A percentile compares a stretch with the other conserved stretches of the same genome.
These are phyloP conservation scores for Drosophila greeni DNA, from an alignment of 2,888 invertebrate species.

Conservation along the genomic window DNA sequence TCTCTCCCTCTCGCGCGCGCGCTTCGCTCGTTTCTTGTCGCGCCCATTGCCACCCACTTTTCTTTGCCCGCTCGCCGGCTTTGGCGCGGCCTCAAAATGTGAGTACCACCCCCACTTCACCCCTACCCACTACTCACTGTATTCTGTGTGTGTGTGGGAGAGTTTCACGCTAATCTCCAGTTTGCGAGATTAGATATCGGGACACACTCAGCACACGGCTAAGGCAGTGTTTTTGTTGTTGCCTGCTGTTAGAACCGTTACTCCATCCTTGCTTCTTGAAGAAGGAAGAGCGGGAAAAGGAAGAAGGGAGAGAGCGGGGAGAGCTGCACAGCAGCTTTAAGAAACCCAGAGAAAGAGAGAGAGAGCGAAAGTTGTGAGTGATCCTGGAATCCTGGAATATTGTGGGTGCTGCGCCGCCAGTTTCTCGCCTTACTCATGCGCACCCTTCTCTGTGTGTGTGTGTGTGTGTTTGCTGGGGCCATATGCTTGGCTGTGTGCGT, in stretches of 20 bases:
- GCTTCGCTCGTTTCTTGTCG: conserved; percentile 10
- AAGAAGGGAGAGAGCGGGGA: background rate
- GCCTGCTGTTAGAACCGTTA: conserved; percentile 1
- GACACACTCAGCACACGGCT: conserved; percentile 29
- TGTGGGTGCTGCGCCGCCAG: conserved; percentile 53
- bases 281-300: no score
- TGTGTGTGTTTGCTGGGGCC: background rate
- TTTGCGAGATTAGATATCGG: conserved; percentile 76
- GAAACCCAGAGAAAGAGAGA: no score
- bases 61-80: conserved; percentile 59
- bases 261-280: background rate
- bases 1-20: conserved; percentile 25
- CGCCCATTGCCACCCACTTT: conserved; percentile 32
- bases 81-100: conserved; percentile 69
- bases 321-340: background rate
- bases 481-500: background rate
- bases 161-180: conserved; percentile 71
- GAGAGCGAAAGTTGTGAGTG: background rate
- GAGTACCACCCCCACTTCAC: conserved; percentile 50
- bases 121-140: conserved; percentile 9
- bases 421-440: conserved; percentile 51
- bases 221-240: conserved; percentile 3
- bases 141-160: conserved; percentile 15
- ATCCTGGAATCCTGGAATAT: conserved; percentile 16
- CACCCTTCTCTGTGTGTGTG: background rate